Base-by-base conservation (phyloP, 2,797 vertebrate genomes). In the Enteromius argenteus region DNA sequence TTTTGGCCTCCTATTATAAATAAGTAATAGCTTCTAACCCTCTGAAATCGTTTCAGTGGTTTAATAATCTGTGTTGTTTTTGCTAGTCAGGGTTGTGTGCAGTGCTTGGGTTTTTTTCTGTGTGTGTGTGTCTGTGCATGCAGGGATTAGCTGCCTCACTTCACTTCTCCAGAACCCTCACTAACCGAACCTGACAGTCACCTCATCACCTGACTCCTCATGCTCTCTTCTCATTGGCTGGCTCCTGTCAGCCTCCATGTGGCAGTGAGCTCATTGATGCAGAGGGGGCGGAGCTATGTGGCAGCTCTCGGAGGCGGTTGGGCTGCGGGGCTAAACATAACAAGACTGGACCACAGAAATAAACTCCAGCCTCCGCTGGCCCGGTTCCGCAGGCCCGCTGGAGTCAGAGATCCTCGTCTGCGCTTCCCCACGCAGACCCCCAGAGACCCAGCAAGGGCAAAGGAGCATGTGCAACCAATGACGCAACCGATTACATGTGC, bases 161-260 rank as follows among this genome's bases (percentile, higher is more conserved):
- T 39, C 72, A 79, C 71, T 27, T 81, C 68, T 80, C 72, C 27
- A 23, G 49, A 53, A 23, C 32, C 46, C 71, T 85, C 78, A 72
- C 84, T 86, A 88, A 88, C 56, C 13, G 3, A 71, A 77, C 51
- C 73, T 64, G 88, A 90, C 86, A 87, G 80, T 85, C 79, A 69
- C 80, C 72, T 58, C 39, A 86, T 89, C 86, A 87, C 87, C 84
- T 89, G 87, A 89, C 79, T 68, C 14, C 23, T 42, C 21, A n/a
- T 2, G 3, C 66, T 66, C 13, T 56, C 46, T 32, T 84, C 72
- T 86, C 27, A 83, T 85, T 89, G 87, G 88, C 42, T 51, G 60
- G 27, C 75, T 32, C 8, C 37, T 3, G 32, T 77, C 42, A 69
- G 77, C 56, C 44, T 86, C 60, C 23, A 60, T 81, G 67, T 71